phyloP scores from a whole-genome alignment of 2,888 invertebrate species.

The Graphium colonna region DNA sequence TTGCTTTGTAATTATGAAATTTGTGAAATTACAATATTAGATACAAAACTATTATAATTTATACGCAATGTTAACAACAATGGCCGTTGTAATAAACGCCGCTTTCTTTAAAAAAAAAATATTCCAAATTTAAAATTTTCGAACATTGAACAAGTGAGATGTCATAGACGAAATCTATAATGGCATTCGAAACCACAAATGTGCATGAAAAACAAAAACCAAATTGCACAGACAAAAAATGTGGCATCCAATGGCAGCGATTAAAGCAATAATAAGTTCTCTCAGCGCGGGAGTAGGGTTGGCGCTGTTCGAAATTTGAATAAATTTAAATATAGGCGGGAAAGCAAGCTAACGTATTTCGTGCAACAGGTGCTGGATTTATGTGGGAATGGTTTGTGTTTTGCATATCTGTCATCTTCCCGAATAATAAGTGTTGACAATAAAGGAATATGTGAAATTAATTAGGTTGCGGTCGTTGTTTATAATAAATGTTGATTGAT shows the following conservation, averaged over 20 bases:
- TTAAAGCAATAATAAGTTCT: conserved; percentile 17
- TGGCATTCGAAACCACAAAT: conserved; percentile 18
- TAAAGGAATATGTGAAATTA: not conserved
- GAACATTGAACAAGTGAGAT: conserved; percentile 3
- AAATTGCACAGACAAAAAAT: conserved; percentile 16
- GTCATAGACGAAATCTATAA: conserved; percentile 18
- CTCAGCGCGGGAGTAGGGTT: conserved; percentile 11
- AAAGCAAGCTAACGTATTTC: conserved; percentile 26
- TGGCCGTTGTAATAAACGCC: too few species aligned
- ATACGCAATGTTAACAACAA: too few species aligned
- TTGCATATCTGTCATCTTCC: conserved; percentile 41
- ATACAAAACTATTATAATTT: too few species aligned
- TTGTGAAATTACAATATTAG: too few species aligned
- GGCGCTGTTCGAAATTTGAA: conserved; percentile 35
- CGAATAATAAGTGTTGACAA: not conserved
- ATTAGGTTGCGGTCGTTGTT: too few species aligned
- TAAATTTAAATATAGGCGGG: conserved; percentile 34
- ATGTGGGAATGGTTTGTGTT: conserved; percentile 59
- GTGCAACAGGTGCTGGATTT: conserved; percentile 61
- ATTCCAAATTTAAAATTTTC: not conserved
- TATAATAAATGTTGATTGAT: too few species aligned
- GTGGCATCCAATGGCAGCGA: conserved; percentile 16
- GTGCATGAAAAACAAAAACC: conserved; percentile 9
- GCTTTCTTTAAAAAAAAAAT: too few species aligned
- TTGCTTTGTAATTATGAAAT: too few species aligned